Conservation (phyloP, 2,113 vertebrate genomes). For the Pavo muticus region DNA sequence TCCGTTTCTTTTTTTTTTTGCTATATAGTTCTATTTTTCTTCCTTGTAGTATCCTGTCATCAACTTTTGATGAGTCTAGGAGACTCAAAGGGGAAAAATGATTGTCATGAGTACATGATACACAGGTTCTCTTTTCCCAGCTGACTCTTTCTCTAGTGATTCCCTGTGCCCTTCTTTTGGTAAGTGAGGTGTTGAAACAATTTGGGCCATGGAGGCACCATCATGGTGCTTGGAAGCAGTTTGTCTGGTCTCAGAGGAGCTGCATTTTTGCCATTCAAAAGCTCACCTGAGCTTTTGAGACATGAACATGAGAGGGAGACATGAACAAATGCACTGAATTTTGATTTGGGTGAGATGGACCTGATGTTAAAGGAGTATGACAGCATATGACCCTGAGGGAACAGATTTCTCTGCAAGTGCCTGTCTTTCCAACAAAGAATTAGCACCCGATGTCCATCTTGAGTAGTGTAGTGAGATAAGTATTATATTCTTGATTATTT, state of each 20-base stretch:
- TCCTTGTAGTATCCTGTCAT: not conserved
- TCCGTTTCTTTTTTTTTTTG: not conserved
- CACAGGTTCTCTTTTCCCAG: not conserved
- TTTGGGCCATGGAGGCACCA: not conserved
- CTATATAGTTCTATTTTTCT: not conserved
- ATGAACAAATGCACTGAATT: not conserved
- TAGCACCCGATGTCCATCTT: not conserved
- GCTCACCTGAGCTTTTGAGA: not conserved
- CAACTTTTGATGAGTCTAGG: not conserved
- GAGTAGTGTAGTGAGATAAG: not conserved
- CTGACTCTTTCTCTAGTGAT: not conserved
- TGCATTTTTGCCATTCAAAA: not conserved
- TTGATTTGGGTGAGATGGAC: not conserved
- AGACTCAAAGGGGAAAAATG: not conserved
- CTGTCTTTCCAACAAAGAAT: not conserved
- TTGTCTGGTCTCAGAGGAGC: not conserved
- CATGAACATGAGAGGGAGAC: fast-evolving
- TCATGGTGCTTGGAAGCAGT: not conserved
- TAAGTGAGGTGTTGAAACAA: not conserved
- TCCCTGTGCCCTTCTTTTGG: not conserved
- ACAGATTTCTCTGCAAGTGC: not conserved
- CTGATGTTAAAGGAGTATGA: not conserved
- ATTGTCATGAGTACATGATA: not conserved
- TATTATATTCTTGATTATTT: not conserved
- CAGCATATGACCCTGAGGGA: not conserved